Evolutionary conservation across 2,888 invertebrate genomes (phyloP).

Genomic region (Globia sparganii): DNA sequence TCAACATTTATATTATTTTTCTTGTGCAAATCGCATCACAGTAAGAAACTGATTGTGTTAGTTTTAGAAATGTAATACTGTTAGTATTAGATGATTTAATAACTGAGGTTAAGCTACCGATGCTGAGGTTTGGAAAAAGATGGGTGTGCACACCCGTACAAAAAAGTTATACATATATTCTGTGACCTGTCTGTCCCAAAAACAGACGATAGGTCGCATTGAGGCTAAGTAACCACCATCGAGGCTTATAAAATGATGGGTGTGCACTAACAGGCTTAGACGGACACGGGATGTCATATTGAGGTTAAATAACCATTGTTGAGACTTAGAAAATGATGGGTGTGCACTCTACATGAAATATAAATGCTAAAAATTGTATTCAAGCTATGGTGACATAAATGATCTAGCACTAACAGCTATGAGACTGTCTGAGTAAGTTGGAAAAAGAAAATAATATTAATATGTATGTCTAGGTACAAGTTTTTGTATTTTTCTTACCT

Average conservation of each 20-base stretch:
- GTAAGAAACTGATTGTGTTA: constrained; percentile 33
- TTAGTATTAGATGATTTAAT: constrained; percentile 47
- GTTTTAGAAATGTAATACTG: constrained; percentile 55
- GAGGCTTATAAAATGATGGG: constrained; percentile 28
- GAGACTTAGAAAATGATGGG: constrained; percentile 13
- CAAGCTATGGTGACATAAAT: not conserved
- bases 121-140: constrained; percentile 32
- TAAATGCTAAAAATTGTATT: not conserved
- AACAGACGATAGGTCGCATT: not conserved
- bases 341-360: not conserved
- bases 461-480: constrained; percentile 55
- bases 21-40: constrained; percentile 33
- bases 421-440: constrained; percentile 48
- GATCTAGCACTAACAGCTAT: constrained; percentile 38
- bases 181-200: not conserved
- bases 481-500: constrained; percentile 64
- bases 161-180: not conserved
- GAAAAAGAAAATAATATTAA: constrained; percentile 30
- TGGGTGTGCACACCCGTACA: constrained; percentile 12
- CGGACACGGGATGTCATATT: not conserved
- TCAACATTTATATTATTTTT: not conserved
- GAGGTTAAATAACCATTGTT: not conserved
- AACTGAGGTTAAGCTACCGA: constrained; percentile 28
- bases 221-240: not conserved
- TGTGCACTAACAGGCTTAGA: not conserved